Base-by-base conservation (phyloP, 2,888 invertebrate genomes). In the Gnatocerus cornutus region DNA sequence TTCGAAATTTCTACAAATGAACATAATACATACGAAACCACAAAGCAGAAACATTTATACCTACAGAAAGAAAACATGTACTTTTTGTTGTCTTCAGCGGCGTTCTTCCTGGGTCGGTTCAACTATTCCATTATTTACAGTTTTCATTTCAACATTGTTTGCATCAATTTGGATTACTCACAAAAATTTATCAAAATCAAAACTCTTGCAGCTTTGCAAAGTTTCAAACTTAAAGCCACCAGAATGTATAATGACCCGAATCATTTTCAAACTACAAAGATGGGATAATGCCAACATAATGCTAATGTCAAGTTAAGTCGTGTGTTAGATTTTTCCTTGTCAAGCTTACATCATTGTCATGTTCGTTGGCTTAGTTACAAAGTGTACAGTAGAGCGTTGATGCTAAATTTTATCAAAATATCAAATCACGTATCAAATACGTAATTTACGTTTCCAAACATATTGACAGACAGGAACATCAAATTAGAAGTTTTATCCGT, bases 41-140 rank as follows among this genome's bases (percentile, higher is more conserved):
- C 41, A 41, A 41, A 41, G 46, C 46, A 16, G 5, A 16, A 46
- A 13, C 50, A 30, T 50, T 50, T 13, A 29, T 50, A 30, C 29
- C 7, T 29, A 12, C 6, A 50, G n/a, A 27, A 16, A 48, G 7
- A n/a, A n/a, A 21, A 41, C 33, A 55, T 39, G 55, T 55, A n/a
- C 39, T 55, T 55, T 37, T 39, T 55, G 55, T 55, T 55, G 55
- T 33, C 55, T 37, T 55, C 14, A 6, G 30, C 30, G 29, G 50
- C 29, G 29, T 29, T 50, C 50, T 33, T 37, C 14, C n/a, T 55
- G 8, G 13, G 55, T 55, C 7, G 39, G 37, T 55, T 16, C 5
- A 48, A 16, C 5, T 13, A n/a, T 33, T 33, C 33, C 33, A 43
- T 43, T 43, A 12, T 43, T 43, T 14, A 14, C 43, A 43, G 43